These are phyloP conservation scores for Maniola jurtina DNA, from an alignment of 1,140 invertebrate species.

Conservation along the genomic window DNA sequence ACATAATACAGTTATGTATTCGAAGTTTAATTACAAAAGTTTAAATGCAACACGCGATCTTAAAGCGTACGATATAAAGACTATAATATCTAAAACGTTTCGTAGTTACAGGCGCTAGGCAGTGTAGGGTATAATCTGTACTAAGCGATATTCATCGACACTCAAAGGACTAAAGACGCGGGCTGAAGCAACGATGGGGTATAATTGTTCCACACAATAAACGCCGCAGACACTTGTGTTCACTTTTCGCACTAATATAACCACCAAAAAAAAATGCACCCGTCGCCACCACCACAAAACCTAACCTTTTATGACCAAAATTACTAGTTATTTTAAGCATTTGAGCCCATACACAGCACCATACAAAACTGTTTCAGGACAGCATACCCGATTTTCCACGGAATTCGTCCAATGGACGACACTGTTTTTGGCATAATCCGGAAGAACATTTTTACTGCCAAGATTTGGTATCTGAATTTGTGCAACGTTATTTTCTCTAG, in stretches of 20 bases:
- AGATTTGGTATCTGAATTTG: neutral
- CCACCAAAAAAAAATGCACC: neutral
- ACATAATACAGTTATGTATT: conserved; percentile 2
- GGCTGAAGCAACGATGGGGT: conserved; percentile 23
- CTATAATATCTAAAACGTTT: conserved; percentile 23
- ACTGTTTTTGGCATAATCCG: conserved; percentile 11
- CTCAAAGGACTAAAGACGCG: conserved; percentile 16
- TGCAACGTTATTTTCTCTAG: conserved; percentile 14
- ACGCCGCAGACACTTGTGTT: conserved; percentile 12
- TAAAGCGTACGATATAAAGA: conserved; percentile 31
- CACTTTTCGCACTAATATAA: neutral
- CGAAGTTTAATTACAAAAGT: conserved; percentile 14
- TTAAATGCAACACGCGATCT: conserved; percentile 37
- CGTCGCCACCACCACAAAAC: conserved; percentile 2
- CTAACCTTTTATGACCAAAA: neutral
- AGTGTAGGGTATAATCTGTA: conserved; percentile 31
- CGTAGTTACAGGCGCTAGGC: conserved; percentile 30
- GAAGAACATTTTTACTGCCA: neutral
- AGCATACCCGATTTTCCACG: conserved; percentile 27
- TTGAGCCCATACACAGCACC: conserved; percentile 25
- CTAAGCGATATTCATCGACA: conserved; percentile 22
- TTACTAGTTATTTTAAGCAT: conserved; percentile 23
- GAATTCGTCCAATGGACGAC: conserved; percentile 29
- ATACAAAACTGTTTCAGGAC: conserved; percentile 24
- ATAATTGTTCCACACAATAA: conserved; percentile 10